These are phyloP conservation scores for Heliothis subflexa DNA, from an alignment of 1,140 invertebrate species.

Conservation along the genomic window DNA sequence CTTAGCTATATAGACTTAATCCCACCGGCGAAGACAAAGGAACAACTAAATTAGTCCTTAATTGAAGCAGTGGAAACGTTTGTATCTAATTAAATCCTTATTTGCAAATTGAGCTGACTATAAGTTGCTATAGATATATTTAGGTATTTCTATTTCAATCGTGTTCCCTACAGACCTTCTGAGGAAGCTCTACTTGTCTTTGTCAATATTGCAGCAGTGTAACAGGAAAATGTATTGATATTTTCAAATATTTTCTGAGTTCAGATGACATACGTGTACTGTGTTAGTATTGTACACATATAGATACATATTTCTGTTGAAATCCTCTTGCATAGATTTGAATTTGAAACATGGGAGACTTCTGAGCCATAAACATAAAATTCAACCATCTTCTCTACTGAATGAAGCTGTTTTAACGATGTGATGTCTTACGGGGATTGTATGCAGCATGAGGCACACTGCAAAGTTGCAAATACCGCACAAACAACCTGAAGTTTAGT, in stretches of 20 bases:
- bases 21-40: not conserved
- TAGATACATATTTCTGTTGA: not conserved
- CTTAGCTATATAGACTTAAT: slow-evolving; percentile 1
- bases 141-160: not conserved
- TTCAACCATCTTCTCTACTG: not conserved
- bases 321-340: not conserved
- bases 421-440: not conserved
- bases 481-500: slow-evolving; percentile 21
- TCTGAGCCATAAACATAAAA: not conserved
- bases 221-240: slow-evolving; percentile 18
- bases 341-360: slow-evolving; percentile 4
- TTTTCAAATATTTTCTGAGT: slow-evolving; percentile 3
- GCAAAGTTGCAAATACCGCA: slow-evolving; percentile 20
- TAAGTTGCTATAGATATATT: not conserved
- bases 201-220: slow-evolving; percentile 28
- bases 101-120: slow-evolving; percentile 46
- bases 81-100: slow-evolving; percentile 54
- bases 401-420: slow-evolving; percentile 21
- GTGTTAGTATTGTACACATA: not conserved
- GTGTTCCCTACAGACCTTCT: slow-evolving; percentile 1
- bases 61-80: slow-evolving; percentile 46
- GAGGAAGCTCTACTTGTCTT: slow-evolving; percentile 18
- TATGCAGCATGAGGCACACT: not conserved
- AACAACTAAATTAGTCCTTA: slow-evolving; percentile 48
- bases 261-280: no score